A percentile compares a stretch with the other conserved stretches of the same genome.
These are phyloP conservation scores for Galleria mellonella DNA, from an alignment of 1,140 invertebrate genomes.

Conservation along the genomic window DNA sequence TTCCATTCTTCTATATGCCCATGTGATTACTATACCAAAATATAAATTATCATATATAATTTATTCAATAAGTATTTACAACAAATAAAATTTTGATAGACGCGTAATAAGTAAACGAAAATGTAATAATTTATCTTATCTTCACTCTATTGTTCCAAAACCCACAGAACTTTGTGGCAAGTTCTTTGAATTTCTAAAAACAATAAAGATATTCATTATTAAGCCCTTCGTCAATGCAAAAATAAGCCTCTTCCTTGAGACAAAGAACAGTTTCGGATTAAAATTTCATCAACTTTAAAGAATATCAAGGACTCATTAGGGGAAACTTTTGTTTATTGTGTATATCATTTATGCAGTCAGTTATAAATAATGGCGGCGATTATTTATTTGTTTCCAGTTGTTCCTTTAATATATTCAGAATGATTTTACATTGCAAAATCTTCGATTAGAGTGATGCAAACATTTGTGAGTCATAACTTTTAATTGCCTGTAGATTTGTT, in stretches of 20 bases:
- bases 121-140: slow-evolving; percentile 8
- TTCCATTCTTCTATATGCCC: no score
- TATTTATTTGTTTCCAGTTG: no score
- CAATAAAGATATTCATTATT: slow-evolving; percentile 11
- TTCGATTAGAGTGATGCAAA: background rate
- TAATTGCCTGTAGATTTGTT: slow-evolving; percentile 1
- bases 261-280: slow-evolving; percentile 8
- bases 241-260: slow-evolving; percentile 5
- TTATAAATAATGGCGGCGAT: background rate
- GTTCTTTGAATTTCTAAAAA: slow-evolving; percentile 10
- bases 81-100: no score
- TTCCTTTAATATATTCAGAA: background rate
- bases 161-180: slow-evolving; percentile 7
- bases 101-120: background rate
- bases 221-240: slow-evolving; percentile 7
- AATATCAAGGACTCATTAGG: slow-evolving; percentile 1
- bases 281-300: slow-evolving; percentile 7
- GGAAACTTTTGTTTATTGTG: background rate
- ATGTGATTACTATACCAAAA: no score
- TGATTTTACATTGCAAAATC: background rate
- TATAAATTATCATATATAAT: no score
- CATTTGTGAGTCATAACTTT: background rate
- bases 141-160: slow-evolving; percentile 9
- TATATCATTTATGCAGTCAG: background rate
- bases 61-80: no score